A percentile compares a stretch with the other conserved stretches of the same genome.
phyloP scores from a whole-genome alignment of 2,797 vertebrate genomes.

The Thunnus albacares region DNA sequence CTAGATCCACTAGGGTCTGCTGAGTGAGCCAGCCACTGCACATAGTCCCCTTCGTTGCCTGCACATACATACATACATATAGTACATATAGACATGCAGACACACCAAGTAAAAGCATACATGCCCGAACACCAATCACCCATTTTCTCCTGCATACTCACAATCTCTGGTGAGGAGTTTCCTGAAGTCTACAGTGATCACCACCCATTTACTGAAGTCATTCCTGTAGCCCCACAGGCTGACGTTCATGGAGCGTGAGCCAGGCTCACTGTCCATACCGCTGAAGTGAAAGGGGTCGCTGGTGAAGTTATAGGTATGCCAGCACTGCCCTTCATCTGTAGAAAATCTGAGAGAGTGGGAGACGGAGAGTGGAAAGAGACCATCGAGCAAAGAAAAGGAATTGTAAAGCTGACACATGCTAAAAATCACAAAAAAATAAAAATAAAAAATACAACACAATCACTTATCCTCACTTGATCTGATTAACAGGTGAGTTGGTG shows the following conservation, averaged over 20 bases:
- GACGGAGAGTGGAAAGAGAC: background rate
- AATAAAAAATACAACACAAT: background rate
- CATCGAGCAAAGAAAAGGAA: background rate
- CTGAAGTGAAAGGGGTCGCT: slow-evolving; percentile 90
- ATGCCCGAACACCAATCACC: background rate
- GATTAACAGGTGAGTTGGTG: slow-evolving; percentile 85
- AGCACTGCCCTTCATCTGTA: slow-evolving; percentile 96
- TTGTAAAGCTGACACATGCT: background rate
- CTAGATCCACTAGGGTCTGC: slow-evolving; percentile 84
- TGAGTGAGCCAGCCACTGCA: slow-evolving; percentile 94
- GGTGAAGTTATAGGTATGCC: slow-evolving; percentile 90
- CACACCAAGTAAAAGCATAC: background rate
- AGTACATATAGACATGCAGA: background rate
- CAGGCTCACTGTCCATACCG: slow-evolving; percentile 93
- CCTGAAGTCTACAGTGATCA: slow-evolving; percentile 94
- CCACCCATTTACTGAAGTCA: slow-evolving; percentile 89
- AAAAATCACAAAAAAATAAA: too few relatives aligned
- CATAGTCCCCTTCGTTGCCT: slow-evolving; percentile 91
- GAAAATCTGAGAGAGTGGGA: slow-evolving; percentile 88
- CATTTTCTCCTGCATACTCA: slow-evolving; percentile 78
- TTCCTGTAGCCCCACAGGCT: slow-evolving; percentile 95
- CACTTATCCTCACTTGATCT: slow-evolving; percentile 88
- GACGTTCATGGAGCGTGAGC: slow-evolving; percentile 93
- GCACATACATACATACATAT: slow-evolving; percentile 35
- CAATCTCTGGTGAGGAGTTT: slow-evolving; percentile 90